Evolutionary conservation across 2,113 vertebrate genomes (phyloP).

Genomic region (Sprattus sprattus): DNA sequence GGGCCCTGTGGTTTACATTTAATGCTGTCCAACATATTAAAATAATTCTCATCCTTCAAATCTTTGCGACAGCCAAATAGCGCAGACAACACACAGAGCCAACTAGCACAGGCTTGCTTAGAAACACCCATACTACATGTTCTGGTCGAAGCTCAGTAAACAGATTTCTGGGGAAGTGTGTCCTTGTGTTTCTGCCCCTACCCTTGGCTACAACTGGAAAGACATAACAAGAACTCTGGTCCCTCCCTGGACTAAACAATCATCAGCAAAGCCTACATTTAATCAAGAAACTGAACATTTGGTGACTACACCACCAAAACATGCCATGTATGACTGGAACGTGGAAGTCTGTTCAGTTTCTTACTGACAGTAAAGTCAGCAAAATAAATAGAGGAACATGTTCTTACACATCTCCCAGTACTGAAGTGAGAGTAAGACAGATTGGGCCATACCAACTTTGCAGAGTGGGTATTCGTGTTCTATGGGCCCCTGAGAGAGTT

Average conservation of each 20-base stretch:
- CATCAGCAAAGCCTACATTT: not conserved
- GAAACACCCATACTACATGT: not conserved
- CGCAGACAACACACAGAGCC: not conserved
- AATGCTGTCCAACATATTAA: slow-evolving; percentile 4
- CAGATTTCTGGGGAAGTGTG: not conserved
- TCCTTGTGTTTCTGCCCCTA: not conserved
- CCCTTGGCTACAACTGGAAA: not conserved
- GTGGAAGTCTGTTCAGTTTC: not conserved
- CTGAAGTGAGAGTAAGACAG: not conserved
- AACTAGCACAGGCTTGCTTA: not conserved
- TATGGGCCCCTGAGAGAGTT: not conserved
- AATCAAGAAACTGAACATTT: not conserved
- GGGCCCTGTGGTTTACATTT: slow-evolving; percentile 16
- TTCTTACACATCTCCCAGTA: not conserved
- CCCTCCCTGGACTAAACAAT: not conserved
- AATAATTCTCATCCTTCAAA: not conserved
- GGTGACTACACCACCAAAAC: not conserved
- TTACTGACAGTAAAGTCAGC: too few species aligned
- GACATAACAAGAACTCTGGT: not conserved
- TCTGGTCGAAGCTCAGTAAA: not conserved
- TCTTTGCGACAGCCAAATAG: not conserved
- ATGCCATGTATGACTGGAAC: not conserved
- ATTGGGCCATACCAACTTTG: not conserved
- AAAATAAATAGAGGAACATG: not conserved
- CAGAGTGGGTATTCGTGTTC: not conserved